Base-by-base conservation (phyloP, 2,888 invertebrate genomes). In the Synergus laeviventris region DNA sequence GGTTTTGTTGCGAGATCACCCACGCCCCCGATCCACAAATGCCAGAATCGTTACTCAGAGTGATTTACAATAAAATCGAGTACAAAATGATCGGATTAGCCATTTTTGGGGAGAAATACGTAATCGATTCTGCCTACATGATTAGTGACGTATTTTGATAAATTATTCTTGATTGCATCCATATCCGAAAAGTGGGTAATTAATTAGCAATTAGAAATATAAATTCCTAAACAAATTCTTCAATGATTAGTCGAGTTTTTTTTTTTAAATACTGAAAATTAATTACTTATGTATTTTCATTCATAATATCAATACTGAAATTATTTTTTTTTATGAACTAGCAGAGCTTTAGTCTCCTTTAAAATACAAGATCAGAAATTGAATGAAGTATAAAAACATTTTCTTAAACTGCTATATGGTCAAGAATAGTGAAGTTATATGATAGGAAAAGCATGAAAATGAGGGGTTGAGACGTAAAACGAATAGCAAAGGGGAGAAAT, bases 1-100 rank as follows among this genome's bases (percentile, higher is more conserved):
- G 49, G 11, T 70, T 49, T 49, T 70, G 49, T 70, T 31, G 70
- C 66, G 66, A 45, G 42, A 66, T 66, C 42, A 70, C 70, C 70
- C 49, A 70, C 70, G 70, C 70, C 7, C 49, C 49, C 31, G 21
- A 45, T 42, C 16, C 16, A 18, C 39, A 70, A 49, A 62, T 62
- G 62, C 70, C n/a, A 31, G 70, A 70, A 49, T 49, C n/a, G 4
- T 45, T 70, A 70, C 49, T 70, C 42, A 66, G 24, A 45, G 8
- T 66, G 59, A 59, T 59, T 39, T 45, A 70, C 31, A 49, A 36
- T 5, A 70, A 49, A 70, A 45, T 70, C 49, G 24, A 21, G 59
- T 59, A 59, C 21, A 59, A 59, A 59, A 59, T 70, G 31, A 49
- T 49, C 70, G n/a, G 31, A 70, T 70, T 70, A 31, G n/a, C 70